Base-by-base conservation (phyloP, 2,888 invertebrate genomes). In the Pelosia muscerda region DNA sequence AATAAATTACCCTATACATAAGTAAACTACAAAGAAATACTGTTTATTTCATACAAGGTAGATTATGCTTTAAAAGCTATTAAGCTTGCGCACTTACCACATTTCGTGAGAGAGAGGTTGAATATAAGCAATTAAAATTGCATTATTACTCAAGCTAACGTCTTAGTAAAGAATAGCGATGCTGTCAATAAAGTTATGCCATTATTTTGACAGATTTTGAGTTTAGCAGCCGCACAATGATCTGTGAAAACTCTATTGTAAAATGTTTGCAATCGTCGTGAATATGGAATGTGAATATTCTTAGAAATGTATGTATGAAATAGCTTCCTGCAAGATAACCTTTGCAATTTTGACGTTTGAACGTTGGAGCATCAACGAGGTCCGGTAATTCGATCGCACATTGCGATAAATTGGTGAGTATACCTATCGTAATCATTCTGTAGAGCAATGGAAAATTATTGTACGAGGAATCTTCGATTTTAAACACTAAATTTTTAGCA, bases 121-220 rank as follows among this genome's bases (percentile, higher is more conserved):
- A 66, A 66, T 65, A 66, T 66, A 34, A 65, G 63, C 66, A 64
- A 53, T 71, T 65, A 69, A 56, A 72, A 71, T 63, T 1, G 60
- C 72, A 64, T 78, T 65, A 74, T 78, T 75, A 66, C 71, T 54
- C 56, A 54, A n/a, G 22, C 55, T 59, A 23, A 64, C 69, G 67
- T 78, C 64, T 73, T 54, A 57, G 49, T 57, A 68, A 70, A 78
- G 68, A 78, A 73, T 73, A 75, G 66, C 65, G 65, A 64, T 54
- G 53, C 71, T 75, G 76, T 81, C 74, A 76, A 78, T 74, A 70
- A 80, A 71, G 53, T 53, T 28, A 59, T 72, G 76, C 79, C 74
- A 68, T 68, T 67, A 79, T 82, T 77, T 69, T 68, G 59, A 58
- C 63, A 63, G 60, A 68, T 63, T 69, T 69, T 56, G 59, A 70